Percentiles rank a stretch among this genome's conserved stretches.
phyloP scores from a whole-genome alignment of 2,888 invertebrate genomes.

The Drosophila bunnanda region DNA sequence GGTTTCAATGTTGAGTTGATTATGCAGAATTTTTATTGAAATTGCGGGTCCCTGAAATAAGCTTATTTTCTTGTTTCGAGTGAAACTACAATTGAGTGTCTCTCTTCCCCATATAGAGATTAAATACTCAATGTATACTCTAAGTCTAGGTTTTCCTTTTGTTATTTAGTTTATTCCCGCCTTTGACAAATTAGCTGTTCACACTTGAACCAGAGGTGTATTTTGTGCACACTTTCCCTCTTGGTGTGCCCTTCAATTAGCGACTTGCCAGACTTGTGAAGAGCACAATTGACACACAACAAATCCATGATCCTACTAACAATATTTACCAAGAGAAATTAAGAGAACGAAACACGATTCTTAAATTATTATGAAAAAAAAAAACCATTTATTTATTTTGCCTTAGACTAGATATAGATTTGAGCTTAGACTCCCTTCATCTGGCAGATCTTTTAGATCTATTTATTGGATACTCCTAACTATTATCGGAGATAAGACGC shows the following conservation, averaged over 20 bases:
- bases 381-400: conserved; percentile 58
- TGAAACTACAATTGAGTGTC: background rate
- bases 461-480: conserved; percentile 17
- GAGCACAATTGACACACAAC: background rate
- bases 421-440: conserved; percentile 36
- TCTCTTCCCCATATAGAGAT: background rate
- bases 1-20: no score
- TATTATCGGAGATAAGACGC: conserved; percentile 85
- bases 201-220: conserved; percentile 35
- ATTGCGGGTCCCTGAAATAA: no score
- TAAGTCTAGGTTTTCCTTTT: background rate
- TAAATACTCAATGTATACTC: conserved; percentile 1
- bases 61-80: no score
- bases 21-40: no score
- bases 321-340: background rate
- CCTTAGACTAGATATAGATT: conserved; percentile 41
- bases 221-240: conserved; percentile 17
- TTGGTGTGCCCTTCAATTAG: conserved; percentile 20
- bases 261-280: conserved; percentile 22
- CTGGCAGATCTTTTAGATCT: conserved; percentile 17
- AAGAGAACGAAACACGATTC: background rate
- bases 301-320: background rate
- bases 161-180: conserved; percentile 6
- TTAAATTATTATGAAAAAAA: conserved; percentile 51
- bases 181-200: conserved; percentile 49